Conservation (phyloP, 2,888 invertebrate species). For the Octodonta nipae region DNA sequence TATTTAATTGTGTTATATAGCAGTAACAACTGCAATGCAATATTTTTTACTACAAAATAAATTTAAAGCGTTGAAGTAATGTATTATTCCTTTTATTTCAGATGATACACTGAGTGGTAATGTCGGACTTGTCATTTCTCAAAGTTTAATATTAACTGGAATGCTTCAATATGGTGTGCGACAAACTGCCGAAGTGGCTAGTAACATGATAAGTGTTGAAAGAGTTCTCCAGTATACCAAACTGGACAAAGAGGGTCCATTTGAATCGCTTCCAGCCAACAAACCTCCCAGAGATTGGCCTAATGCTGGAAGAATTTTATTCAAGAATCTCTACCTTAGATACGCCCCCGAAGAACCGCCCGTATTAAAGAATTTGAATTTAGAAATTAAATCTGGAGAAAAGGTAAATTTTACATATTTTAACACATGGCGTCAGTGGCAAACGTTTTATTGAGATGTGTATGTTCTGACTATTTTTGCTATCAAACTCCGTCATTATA, state of each 20-base stretch:
- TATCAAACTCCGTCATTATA: no score
- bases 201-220: slow-evolving; percentile 73
- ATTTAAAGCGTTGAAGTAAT: neutral
- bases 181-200: slow-evolving; percentile 62
- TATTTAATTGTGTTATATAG: no score
- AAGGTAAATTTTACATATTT: slow-evolving; percentile 42
- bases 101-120: slow-evolving; percentile 43
- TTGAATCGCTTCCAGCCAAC: slow-evolving; percentile 40
- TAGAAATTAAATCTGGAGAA: slow-evolving; percentile 49
- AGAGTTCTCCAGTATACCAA: slow-evolving; percentile 65
- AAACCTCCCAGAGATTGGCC: slow-evolving; percentile 49
- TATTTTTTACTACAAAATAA: no score
- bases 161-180: slow-evolving; percentile 72
- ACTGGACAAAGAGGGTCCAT: slow-evolving; percentile 52
- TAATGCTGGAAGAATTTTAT: slow-evolving; percentile 43
- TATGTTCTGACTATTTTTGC: no score
- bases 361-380: slow-evolving; percentile 54
- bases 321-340: slow-evolving; percentile 47
- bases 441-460: no score
- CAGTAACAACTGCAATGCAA: no score
- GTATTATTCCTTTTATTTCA: slow-evolving; percentile 4
- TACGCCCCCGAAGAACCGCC: slow-evolving; percentile 51
- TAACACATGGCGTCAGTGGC: no score
- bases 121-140: slow-evolving; percentile 60
- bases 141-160: slow-evolving; percentile 59